Percentiles rank a stretch among this genome's conserved stretches.
Evolutionary conservation across 2,888 invertebrate genomes (phyloP).

Genomic region (Lycocerus yunnanus): DNA sequence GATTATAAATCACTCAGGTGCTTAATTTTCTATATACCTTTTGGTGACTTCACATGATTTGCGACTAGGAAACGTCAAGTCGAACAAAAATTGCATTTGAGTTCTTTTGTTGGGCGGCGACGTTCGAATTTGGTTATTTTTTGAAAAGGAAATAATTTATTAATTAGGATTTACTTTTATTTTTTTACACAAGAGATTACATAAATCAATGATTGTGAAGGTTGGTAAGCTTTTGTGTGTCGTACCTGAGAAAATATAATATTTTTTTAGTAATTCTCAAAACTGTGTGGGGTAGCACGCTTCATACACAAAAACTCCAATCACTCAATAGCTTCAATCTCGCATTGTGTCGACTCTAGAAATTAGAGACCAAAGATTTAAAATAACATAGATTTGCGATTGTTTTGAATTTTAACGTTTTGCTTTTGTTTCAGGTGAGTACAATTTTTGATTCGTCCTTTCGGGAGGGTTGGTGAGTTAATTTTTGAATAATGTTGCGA

Average conservation of each 20-base stretch:
- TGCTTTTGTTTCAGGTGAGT: slow-evolving; percentile 39
- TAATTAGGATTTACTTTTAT: background rate
- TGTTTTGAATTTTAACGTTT: background rate
- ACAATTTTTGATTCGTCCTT: background rate
- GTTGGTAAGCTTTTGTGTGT: background rate
- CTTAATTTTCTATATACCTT: slow-evolving; percentile 47
- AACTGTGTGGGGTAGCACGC: slow-evolving; percentile 38
- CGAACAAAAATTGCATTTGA: slow-evolving; percentile 10
- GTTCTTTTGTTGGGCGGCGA: background rate
- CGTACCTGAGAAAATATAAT: slow-evolving; percentile 10
- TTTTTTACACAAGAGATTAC: background rate
- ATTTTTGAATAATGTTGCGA: background rate
- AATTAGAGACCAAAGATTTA: slow-evolving; percentile 15
- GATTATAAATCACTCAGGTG: slow-evolving; percentile 56
- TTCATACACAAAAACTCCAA: slow-evolving; percentile 28
- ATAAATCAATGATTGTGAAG: background rate
- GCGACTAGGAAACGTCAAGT: slow-evolving; percentile 56
- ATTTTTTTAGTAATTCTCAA: slow-evolving; percentile 34
- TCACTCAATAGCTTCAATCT: slow-evolving; percentile 19
- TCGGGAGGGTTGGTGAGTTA: background rate
- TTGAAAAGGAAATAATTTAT: background rate
- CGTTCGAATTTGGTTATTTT: background rate
- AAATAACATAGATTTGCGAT: slow-evolving; percentile 8
- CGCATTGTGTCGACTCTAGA: slow-evolving; percentile 22
- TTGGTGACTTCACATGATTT: slow-evolving; percentile 56